Evolutionary conservation across 2,888 invertebrate species (phyloP), one percentile per base, ranked within the genome.

Genomic region (Dione juno): DNA sequence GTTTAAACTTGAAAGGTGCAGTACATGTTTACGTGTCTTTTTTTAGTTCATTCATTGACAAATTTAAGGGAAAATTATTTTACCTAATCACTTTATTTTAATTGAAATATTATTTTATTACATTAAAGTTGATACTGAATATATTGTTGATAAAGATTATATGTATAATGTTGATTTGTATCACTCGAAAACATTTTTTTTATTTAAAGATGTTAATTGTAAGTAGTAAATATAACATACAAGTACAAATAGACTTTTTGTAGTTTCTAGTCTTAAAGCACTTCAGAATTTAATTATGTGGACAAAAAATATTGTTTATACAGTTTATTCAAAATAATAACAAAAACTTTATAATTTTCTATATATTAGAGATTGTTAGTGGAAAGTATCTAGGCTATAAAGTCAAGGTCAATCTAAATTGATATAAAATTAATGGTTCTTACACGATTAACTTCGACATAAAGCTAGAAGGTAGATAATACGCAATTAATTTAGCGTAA

Each of bases 341-440:
- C 16, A 2, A 43, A 1, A 48, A 3, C 1, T 9, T 48, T 48
- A 9, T 16, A 14, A 48, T 48, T 21, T 37, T 16, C 57, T 37
- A 16, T 57, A 35, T 57, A 37, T 54, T 35, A 57, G 11, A n/a
- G n/a, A 57, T 57, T 16, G 1, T 37, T 16, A 16, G 28, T 61
- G 28, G 28, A 43, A 45, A 45, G 45, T 28, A n/a, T 61, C 45
- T 69, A 67, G 71, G 67, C 64, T 69, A 52, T 64, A 64, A 37
- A 72, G 65, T 54, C 65, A 74, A 74, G 69, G 67, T 66, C 63
- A 58, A 66, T 65, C 67, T 70, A 57, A 70, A 58, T 43, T 58
- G 70, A 67, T 57, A 50, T 64, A 14, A 76, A 68, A 73, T 73
- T 74, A 75, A 71, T 75, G 74, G 71, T 28, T 41, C 43, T 67